Base-by-base conservation (phyloP, 2,888 invertebrate species). In the Ypsolopha sequella region DNA sequence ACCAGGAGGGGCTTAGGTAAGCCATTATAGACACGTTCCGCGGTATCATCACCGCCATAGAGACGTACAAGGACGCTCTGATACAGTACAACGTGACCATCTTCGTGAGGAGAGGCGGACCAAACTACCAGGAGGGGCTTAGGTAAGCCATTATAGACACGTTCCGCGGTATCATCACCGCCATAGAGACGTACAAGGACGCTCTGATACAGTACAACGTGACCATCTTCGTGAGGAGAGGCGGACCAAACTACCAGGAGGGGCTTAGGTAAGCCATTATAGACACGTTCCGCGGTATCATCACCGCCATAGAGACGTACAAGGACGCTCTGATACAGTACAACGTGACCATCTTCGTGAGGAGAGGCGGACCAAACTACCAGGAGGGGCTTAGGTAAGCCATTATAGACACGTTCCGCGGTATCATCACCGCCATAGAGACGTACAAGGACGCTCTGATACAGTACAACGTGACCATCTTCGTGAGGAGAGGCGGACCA, bases 231-330 rank as follows among this genome's bases (percentile, higher is more conserved):
- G 99, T 99, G 38, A 89, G 99, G 56, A 89, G 99, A 58, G 99
- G 98, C 34, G 99, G 99, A 0, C 99, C 99, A 13, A 99, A 99
- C 87, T 99, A 98, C 73, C 99, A 99, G 79, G 99, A 98, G 78
- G 97, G 99, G 34, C 88, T 99, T 34, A 91, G 98, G 89, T 90
- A 55, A 55, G 62, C 24, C 24, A 24, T n/a, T n/a, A n/a, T n/a
- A n/a, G n/a, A n/a, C n/a, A n/a, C n/a, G n/a, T n/a, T n/a, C n/a
- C n/a, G n/a, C n/a, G n/a, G n/a, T n/a, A n/a, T n/a, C n/a, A n/a
- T n/a, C n/a, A n/a, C n/a, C n/a, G n/a, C n/a, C n/a, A n/a, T n/a
- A n/a, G 92, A 96, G 63, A 95, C 98, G 64, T 99, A 93, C 85
- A 96, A 97, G 73, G 92, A 94, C 48, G 92, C 94, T 58, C 87